Percentiles rank a stretch among this genome's conserved stretches.
Conservation (phyloP, 2,888 invertebrate genomes). For the Gnatocerus cornutus region DNA sequence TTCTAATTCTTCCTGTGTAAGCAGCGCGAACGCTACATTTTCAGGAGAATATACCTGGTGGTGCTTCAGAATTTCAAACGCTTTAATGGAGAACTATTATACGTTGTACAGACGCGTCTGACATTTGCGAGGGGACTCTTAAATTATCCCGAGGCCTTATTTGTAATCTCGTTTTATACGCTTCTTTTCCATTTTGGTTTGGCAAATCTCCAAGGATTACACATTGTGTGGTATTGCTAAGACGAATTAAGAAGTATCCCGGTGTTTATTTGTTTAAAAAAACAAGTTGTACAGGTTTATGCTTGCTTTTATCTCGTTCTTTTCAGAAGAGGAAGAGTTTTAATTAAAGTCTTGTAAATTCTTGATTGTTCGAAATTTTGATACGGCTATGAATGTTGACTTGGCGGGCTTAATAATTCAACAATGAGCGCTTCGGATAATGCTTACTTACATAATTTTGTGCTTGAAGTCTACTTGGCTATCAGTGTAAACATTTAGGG, state of each 20-base stretch:
- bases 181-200: conserved; percentile 40
- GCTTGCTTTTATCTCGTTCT: background rate
- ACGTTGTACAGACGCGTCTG: conserved; percentile 28
- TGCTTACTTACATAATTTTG: conserved; percentile 32
- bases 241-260: conserved; percentile 23
- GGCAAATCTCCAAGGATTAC: conserved; percentile 39
- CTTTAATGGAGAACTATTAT: conserved; percentile 32
- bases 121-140: conserved; percentile 25
- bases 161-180: conserved; percentile 43
- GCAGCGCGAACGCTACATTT: conserved; percentile 2
- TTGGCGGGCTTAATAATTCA: conserved; percentile 40
- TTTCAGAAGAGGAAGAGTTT: background rate
- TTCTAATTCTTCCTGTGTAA: conserved; percentile 16
- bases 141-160: conserved; percentile 40
- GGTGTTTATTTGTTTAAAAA: conserved; percentile 5
- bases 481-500: conserved; percentile 19
- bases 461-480: conserved; percentile 13
- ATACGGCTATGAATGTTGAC: conserved; percentile 34
- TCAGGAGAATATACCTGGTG: conserved; percentile 31
- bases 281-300: background rate
- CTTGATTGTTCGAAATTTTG: conserved; percentile 17
- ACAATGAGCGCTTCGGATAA: conserved; percentile 16
- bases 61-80: conserved; percentile 31
- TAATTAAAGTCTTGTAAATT: conserved; percentile 17
- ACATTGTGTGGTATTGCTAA: conserved; percentile 35